Percentiles rank a stretch among this genome's conserved stretches.
These are phyloP conservation scores for Cirrhinus molitorella DNA, from an alignment of 2,797 vertebrate genomes.

Conservation along the genomic window DNA sequence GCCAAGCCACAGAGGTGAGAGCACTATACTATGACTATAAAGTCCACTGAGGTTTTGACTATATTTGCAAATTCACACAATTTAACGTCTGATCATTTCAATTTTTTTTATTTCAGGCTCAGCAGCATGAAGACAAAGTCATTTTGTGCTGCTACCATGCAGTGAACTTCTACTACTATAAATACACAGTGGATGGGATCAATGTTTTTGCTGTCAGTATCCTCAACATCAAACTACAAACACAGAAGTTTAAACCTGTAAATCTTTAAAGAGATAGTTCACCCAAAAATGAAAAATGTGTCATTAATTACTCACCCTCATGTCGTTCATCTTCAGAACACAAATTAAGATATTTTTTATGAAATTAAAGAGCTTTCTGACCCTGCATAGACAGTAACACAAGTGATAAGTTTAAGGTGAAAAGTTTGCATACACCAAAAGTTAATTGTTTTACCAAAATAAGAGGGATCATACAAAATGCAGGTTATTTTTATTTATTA, in stretches of 20 bases:
- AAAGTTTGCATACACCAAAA: no score
- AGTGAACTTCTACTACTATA: constrained; percentile 88
- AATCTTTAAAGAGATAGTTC: neutral
- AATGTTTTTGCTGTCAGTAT: constrained; percentile 88
- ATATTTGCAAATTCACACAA: neutral
- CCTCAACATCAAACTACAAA: constrained; percentile 68
- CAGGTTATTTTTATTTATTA: no score
- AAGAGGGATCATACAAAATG: no score
- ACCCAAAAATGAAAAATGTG: no score
- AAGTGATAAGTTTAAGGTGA: no score
- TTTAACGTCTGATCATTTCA: neutral
- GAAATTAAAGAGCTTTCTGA: no score
- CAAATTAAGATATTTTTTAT: no score
- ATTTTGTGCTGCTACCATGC: constrained; percentile 84
- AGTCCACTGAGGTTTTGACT: neutral
- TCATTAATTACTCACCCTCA: no score
- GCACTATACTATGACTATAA: neutral
- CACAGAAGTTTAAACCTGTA: neutral
- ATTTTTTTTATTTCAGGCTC: constrained; percentile 62
- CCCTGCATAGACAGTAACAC: no score
- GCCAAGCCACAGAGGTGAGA: constrained; percentile 72
- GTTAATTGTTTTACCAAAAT: no score
- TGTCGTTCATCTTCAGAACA: no score
- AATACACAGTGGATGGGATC: constrained; percentile 84
- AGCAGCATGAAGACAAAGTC: constrained; percentile 70